These are phyloP conservation scores for Sebastes trivittatus DNA, from an alignment of 2,797 vertebrate species.

Conservation along the genomic window DNA sequence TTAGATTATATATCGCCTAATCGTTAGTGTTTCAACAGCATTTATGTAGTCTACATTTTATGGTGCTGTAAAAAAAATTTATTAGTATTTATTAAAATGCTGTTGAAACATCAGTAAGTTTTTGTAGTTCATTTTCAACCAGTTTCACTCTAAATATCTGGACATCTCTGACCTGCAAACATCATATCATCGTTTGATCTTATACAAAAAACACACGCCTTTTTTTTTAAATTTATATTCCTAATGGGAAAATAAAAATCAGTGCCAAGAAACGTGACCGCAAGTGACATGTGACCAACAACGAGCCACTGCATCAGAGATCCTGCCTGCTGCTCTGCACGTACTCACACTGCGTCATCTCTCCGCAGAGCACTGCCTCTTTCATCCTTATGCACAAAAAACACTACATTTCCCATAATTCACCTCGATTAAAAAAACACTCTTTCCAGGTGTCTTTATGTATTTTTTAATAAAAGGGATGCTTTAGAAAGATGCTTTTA, in stretches of 20 bases:
- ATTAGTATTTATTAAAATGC: background rate
- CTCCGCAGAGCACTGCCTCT: background rate
- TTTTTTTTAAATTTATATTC: background rate
- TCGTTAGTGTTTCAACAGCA: background rate
- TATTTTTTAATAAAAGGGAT: background rate
- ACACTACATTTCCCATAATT: constrained; percentile 2
- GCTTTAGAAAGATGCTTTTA: background rate
- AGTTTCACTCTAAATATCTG: background rate
- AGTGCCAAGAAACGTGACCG: constrained; percentile 47
- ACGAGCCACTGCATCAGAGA: constrained; percentile 45
- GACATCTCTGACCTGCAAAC: background rate
- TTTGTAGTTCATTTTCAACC: background rate
- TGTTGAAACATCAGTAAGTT: background rate
- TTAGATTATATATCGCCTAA: background rate
- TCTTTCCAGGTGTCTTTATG: rapidly evolving
- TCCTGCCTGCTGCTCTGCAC: constrained; percentile 74
- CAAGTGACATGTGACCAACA: constrained; percentile 48
- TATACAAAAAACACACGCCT: background rate
- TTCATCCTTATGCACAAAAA: background rate
- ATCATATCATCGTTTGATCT: background rate
- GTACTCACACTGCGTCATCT: constrained; percentile 77
- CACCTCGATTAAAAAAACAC: background rate
- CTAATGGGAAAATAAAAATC: background rate
- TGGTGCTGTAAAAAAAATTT: background rate
- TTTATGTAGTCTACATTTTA: background rate